phyloP scores from a whole-genome alignment of 2,797 vertebrate species.

The Epinephelus malabaricus region DNA sequence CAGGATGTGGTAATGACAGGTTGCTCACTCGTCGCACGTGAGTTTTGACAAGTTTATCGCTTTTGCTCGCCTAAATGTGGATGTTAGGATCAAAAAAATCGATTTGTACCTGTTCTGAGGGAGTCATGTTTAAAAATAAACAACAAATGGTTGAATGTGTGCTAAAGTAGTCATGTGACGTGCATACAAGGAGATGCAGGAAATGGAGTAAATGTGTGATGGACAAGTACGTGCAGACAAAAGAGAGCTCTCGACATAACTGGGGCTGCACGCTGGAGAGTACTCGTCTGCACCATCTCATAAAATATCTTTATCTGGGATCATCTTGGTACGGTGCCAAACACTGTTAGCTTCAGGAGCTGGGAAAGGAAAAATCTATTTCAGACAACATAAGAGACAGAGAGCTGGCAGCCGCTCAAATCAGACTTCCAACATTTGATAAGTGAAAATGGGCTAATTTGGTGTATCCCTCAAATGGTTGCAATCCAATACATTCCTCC shows the following conservation, averaged over 20 bases:
- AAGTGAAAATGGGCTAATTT: conserved; percentile 80
- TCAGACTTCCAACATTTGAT: conserved; percentile 73
- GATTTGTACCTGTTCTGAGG: neutral
- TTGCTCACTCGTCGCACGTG: conserved; percentile 2
- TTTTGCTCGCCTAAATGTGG: conserved; percentile 24
- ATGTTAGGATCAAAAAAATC: conserved; percentile 13
- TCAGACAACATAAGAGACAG: conserved; percentile 70
- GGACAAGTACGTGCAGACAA: conserved; percentile 72
- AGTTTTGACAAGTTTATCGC: conserved; percentile 32
- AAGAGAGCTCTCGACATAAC: conserved; percentile 76
- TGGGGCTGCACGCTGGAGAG: conserved; percentile 80
- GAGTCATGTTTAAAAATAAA: conserved; percentile 23
- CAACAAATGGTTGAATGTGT: conserved; percentile 9
- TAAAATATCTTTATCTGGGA: conserved; percentile 82
- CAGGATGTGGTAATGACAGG: conserved; percentile 19
- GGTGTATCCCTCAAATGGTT: conserved; percentile 64
- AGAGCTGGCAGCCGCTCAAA: conserved; percentile 79
- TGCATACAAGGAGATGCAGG: conserved; percentile 39
- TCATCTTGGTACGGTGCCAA: conserved; percentile 78
- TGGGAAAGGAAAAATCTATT: conserved; percentile 69
- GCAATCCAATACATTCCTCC: conserved; percentile 74
- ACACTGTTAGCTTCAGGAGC: conserved; percentile 76
- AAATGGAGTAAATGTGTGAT: conserved; percentile 58
- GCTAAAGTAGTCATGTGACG: conserved; percentile 41
- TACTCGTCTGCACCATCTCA: conserved; percentile 72